Evolutionary conservation across 2,113 vertebrate genomes (phyloP).

Genomic region (Corythornis cristatus): DNA sequence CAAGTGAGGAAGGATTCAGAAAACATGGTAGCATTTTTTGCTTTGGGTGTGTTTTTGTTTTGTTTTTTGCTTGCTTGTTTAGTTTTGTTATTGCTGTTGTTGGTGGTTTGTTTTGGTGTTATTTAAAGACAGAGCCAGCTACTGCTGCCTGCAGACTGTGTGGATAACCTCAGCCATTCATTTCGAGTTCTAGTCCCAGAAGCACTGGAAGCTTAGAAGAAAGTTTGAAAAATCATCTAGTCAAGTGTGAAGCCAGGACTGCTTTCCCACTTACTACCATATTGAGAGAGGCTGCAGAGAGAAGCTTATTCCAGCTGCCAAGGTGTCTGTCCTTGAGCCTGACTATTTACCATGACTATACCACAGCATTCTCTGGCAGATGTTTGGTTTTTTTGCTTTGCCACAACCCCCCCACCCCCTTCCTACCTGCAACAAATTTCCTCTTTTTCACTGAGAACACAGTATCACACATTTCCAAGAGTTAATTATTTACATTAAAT

Average conservation of each 20-base stretch:
- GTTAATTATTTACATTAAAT: slow-evolving; percentile 27
- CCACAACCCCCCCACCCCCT: background rate
- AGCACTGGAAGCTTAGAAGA: background rate
- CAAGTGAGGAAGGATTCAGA: background rate
- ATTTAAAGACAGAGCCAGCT: background rate
- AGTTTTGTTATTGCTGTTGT: too few species aligned
- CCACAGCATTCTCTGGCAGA: background rate
- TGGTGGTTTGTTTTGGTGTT: background rate
- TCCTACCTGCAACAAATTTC: background rate
- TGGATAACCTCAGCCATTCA: background rate
- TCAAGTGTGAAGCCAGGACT: background rate
- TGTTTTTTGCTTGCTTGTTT: background rate
- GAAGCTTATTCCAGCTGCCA: background rate
- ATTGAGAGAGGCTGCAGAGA: background rate
- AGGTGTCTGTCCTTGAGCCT: background rate
- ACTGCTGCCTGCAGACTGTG: background rate
- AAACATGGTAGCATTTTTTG: background rate
- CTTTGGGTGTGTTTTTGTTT: too few species aligned
- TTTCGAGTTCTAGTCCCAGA: background rate
- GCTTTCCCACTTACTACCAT: background rate
- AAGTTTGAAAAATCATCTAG: background rate
- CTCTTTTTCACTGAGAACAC: background rate
- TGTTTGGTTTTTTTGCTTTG: background rate
- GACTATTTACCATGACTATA: background rate
- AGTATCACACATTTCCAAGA: background rate